Percentiles rank a stretch among this genome's conserved stretches.
phyloP scores from a whole-genome alignment of 1,140 invertebrate genomes.

The Drosophila sproati region DNA sequence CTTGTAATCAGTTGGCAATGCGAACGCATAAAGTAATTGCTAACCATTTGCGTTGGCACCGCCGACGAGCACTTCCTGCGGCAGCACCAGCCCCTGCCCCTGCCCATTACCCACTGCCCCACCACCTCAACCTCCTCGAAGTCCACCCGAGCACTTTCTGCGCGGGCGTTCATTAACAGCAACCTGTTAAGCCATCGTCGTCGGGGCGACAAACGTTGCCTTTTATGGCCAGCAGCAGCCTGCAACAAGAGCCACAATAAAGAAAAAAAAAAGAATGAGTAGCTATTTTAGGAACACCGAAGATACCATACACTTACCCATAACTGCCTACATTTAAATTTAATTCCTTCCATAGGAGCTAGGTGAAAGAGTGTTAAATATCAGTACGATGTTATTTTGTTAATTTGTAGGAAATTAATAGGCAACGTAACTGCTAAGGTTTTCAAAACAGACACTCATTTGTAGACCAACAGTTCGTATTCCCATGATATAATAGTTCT shows the following conservation, averaged over 20 bases:
- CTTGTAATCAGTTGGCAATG: slow-evolving; percentile 81
- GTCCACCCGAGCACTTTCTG: slow-evolving; percentile 24
- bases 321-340: too few species aligned
- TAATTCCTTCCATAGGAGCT: too few species aligned
- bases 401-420: too few species aligned
- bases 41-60: slow-evolving; percentile 81
- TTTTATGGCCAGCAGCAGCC: slow-evolving; percentile 58
- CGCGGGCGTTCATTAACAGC: slow-evolving; percentile 81
- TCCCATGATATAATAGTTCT: too few species aligned
- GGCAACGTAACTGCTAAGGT: too few species aligned
- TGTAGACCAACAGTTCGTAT: too few species aligned
- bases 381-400: too few species aligned
- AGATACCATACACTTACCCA: neutral
- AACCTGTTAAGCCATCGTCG: slow-evolving; percentile 75
- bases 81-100: neutral
- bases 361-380: too few species aligned
- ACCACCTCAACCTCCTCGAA: neutral
- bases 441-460: too few species aligned
- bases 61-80: slow-evolving; percentile 55
- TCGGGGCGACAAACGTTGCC: slow-evolving; percentile 76
- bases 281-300: neutral
- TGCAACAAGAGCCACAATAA: slow-evolving; percentile 14
- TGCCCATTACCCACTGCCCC: neutral
- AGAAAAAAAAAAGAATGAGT: slow-evolving; percentile 12
- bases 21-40: slow-evolving; percentile 82